phyloP scores from a whole-genome alignment of 2,113 vertebrate genomes.

The Bubo bubo region DNA sequence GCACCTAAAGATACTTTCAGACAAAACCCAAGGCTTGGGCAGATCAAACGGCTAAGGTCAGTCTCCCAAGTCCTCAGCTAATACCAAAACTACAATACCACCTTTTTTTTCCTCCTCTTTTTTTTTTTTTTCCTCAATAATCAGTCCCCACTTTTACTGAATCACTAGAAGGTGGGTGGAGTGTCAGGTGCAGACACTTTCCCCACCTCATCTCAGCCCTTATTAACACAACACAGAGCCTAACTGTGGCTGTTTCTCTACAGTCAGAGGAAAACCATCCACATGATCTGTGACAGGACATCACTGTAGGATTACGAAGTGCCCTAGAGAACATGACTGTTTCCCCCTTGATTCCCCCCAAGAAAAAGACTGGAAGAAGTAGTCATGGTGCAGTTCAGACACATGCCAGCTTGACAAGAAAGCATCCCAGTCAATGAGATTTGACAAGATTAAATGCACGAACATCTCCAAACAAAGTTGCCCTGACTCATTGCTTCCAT shows the following conservation, averaged over 20 bases:
- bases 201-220: neutral
- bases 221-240: neutral
- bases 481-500: conserved; percentile 24
- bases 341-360: neutral
- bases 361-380: neutral
- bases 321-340: neutral
- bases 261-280: neutral
- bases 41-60: neutral
- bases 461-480: conserved; percentile 27
- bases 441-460: neutral
- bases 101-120: neutral
- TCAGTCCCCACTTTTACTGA: neutral
- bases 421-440: neutral
- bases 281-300: neutral
- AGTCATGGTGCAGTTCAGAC: neutral
- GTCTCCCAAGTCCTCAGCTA: neutral
- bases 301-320: neutral
- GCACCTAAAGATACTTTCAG: neutral
- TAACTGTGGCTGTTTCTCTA: neutral
- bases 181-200: neutral
- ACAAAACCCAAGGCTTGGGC: neutral
- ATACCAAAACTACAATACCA: neutral
- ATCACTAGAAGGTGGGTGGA: neutral
- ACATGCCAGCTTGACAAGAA: neutral
- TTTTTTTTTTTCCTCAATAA: neutral